phyloP scores from a whole-genome alignment of 2,797 vertebrate species.

The Crypturellus tataupa region DNA sequence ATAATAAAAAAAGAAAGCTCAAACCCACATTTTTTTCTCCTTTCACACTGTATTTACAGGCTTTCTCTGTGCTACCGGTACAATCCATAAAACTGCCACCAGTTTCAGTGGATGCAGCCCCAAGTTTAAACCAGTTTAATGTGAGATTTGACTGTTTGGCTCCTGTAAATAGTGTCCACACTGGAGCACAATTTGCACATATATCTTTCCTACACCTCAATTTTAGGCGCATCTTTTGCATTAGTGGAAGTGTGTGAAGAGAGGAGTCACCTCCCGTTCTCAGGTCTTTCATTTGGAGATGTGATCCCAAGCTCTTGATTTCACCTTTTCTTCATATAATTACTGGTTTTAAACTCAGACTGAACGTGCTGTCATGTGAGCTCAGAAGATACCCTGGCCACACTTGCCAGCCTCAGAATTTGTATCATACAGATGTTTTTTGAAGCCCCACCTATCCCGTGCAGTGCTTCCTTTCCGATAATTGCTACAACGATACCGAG shows the following conservation, averaged over 20 bases:
- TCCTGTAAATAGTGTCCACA: neutral
- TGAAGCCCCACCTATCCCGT: constrained; percentile 41
- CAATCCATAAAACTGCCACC: neutral
- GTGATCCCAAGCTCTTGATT: neutral
- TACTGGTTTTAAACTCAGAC: neutral
- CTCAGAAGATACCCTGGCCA: neutral
- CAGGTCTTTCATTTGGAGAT: neutral
- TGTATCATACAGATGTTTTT: constrained; percentile 1
- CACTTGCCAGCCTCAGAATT: neutral
- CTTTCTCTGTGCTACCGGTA: neutral
- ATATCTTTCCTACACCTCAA: neutral
- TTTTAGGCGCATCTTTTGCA: neutral
- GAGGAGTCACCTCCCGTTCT: neutral
- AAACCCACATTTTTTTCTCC: neutral
- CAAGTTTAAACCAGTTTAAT: neutral
- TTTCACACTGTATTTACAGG: neutral
- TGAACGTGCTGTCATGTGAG: neutral
- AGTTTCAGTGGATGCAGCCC: neutral
- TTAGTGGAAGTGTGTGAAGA: neutral
- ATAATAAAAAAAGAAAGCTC: neutral
- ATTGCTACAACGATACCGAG: neutral
- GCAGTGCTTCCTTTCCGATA: constrained; percentile 64
- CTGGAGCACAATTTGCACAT: accelerated
- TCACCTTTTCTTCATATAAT: neutral
- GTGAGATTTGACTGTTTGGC: neutral